phyloP scores from a whole-genome alignment of 2,797 vertebrate species.

The Sebastes goodei region DNA sequence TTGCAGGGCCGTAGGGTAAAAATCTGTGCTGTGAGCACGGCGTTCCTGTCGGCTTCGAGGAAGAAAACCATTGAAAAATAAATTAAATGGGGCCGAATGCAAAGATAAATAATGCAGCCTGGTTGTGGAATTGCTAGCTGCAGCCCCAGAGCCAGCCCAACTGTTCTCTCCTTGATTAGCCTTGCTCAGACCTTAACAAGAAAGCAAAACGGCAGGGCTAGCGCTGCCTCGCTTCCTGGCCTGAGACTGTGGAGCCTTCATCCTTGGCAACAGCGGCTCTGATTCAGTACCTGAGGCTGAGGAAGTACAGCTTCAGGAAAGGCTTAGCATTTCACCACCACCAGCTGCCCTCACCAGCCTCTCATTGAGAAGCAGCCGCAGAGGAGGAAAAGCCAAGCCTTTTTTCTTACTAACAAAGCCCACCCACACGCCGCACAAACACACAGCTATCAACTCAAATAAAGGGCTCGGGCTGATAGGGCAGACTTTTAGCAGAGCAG shows the following conservation, averaged over 20 bases:
- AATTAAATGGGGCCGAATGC: slow-evolving; percentile 80
- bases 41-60: slow-evolving; percentile 70
- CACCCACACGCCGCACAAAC: slow-evolving; percentile 55
- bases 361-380: slow-evolving; percentile 64
- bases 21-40: slow-evolving; percentile 69
- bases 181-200: slow-evolving; percentile 69
- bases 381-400: slow-evolving; percentile 56
- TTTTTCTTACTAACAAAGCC: slow-evolving; percentile 57
- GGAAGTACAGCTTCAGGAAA: slow-evolving; percentile 78
- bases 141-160: slow-evolving; percentile 72
- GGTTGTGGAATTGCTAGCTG: slow-evolving; percentile 71
- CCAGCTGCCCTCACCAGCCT: slow-evolving; percentile 60
- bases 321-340: slow-evolving; percentile 74
- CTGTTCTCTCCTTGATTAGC: slow-evolving; percentile 79
- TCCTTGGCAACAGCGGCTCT: slow-evolving; percentile 58
- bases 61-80: slow-evolving; percentile 80
- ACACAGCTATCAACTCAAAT: slow-evolving; percentile 50
- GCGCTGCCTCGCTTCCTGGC: slow-evolving; percentile 46
- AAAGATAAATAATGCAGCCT: slow-evolving; percentile 84
- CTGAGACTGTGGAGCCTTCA: slow-evolving; percentile 66
- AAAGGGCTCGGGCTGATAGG: slow-evolving; percentile 23
- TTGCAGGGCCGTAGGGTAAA: slow-evolving; percentile 62
- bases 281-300: slow-evolving; percentile 72
- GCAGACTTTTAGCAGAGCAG: slow-evolving; percentile 19
- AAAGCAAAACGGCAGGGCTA: slow-evolving; percentile 58